These are phyloP conservation scores for Notechis scutatus DNA, from an alignment of 2,113 vertebrate species.

Conservation along the genomic window DNA sequence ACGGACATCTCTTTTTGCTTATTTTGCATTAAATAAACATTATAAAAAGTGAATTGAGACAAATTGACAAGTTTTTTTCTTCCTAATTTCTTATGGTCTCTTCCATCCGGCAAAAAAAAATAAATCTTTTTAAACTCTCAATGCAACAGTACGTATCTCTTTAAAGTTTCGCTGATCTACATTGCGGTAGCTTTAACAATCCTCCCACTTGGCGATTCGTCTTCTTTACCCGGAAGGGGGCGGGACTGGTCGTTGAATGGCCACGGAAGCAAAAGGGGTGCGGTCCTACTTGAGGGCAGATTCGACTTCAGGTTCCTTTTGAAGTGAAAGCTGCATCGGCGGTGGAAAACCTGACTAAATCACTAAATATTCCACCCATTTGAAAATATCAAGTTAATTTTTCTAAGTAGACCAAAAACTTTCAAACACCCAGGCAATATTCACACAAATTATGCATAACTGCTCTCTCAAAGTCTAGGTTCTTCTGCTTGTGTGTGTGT, in stretches of 20 bases:
- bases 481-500: not conserved
- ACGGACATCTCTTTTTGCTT: not conserved
- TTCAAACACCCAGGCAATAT: not conserved
- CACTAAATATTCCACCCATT: not conserved
- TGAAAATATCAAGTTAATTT: not conserved
- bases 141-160: not conserved
- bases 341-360: not conserved
- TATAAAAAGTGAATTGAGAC: not conserved
- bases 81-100: not conserved
- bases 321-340: not conserved
- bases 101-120: not conserved
- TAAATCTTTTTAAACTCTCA: not conserved
- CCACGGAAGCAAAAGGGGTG: conserved; percentile 17
- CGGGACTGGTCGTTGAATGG: not conserved
- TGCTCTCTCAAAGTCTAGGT: no score
- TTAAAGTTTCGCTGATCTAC: not conserved
- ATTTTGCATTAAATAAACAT: not conserved
- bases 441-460: not conserved
- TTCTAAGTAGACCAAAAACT: not conserved
- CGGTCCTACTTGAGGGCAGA: no score
- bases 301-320: not conserved
- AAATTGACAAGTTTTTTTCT: not conserved
- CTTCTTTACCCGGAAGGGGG: not conserved
- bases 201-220: no score
- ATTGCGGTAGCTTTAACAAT: not conserved